Evolutionary conservation across 2,888 invertebrate genomes (phyloP).

Genomic region (Sesamia inferens): DNA sequence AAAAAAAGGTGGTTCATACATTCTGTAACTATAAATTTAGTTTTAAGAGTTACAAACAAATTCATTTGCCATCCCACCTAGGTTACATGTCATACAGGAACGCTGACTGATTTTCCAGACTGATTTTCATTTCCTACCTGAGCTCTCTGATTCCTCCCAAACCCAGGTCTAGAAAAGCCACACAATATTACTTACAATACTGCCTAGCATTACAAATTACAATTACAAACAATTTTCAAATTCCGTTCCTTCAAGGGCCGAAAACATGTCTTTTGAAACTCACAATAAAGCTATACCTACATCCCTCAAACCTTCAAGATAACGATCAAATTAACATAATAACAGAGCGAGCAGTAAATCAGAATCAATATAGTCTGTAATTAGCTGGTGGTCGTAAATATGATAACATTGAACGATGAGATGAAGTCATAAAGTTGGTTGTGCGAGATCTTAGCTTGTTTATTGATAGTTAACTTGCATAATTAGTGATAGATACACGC

Average conservation of each 20-base stretch:
- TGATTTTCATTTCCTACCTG: not conserved
- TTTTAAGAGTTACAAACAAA: too few species aligned
- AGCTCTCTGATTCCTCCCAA: not conserved
- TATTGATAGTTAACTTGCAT: constrained; percentile 38
- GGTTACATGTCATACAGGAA: too few species aligned
- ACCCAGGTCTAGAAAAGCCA: not conserved
- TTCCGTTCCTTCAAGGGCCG: constrained; percentile 14
- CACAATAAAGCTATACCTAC: not conserved
- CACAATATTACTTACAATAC: too few species aligned
- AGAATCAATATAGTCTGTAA: not conserved
- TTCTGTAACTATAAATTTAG: too few species aligned
- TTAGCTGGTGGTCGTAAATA: constrained; percentile 40
- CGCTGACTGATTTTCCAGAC: too few species aligned
- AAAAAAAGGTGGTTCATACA: too few species aligned
- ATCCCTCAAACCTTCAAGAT: constrained; percentile 28
- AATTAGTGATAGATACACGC: constrained; percentile 34
- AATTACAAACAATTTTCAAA: not conserved
- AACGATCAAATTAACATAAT: constrained; percentile 30
- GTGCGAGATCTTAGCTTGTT: constrained; percentile 17
- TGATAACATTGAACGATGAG: constrained; percentile 46
- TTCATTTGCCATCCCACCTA: too few species aligned
- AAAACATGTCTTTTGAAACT: not conserved
- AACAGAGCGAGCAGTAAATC: constrained; percentile 30
- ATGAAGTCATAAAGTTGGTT: constrained; percentile 25
- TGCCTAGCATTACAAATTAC: too few species aligned